Percentiles rank a stretch among this genome's conserved stretches.
Conservation (phyloP, 37 sponge, comb jelly and placozoan genomes). For the Aplysina aerophoba region DNA sequence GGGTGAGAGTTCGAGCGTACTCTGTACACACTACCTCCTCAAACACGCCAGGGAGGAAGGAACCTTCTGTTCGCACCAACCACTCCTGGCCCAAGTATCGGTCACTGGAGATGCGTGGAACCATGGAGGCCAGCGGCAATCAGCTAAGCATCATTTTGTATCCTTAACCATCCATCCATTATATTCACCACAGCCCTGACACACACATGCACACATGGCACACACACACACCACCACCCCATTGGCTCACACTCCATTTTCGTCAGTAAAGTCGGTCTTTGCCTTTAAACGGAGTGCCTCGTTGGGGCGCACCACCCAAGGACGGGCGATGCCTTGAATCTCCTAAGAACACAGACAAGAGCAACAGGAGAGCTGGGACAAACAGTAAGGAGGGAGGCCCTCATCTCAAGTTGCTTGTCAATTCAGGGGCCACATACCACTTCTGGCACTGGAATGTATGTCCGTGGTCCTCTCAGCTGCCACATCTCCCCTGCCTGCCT, state of each 20-base stretch:
- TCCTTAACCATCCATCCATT: no score
- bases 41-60: constrained; percentile 85
- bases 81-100: constrained; percentile 85
- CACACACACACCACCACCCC: neutral
- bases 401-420: no score
- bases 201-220: neutral
- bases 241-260: constrained; percentile 53
- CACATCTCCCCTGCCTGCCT: constrained; percentile 78
- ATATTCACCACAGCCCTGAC: neutral
- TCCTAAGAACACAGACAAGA: constrained; percentile 48
- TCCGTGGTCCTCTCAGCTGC: constrained; percentile 86
- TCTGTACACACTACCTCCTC: constrained; percentile 74
- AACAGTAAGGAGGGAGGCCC: neutral
- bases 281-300: constrained; percentile 82
- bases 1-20: constrained; percentile 71
- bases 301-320: constrained; percentile 65
- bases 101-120: constrained; percentile 18
- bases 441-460: constrained; percentile 80
- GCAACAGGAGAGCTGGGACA: neutral
- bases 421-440: constrained; percentile 43
- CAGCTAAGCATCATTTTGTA: neutral
- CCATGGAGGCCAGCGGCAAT: no score
- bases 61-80: constrained; percentile 87
- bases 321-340: constrained; percentile 48
- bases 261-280: constrained; percentile 59